Evolutionary conservation across 2,797 vertebrate species (phyloP).

Genomic region (Ptychobarbus kaznakovi): DNA sequence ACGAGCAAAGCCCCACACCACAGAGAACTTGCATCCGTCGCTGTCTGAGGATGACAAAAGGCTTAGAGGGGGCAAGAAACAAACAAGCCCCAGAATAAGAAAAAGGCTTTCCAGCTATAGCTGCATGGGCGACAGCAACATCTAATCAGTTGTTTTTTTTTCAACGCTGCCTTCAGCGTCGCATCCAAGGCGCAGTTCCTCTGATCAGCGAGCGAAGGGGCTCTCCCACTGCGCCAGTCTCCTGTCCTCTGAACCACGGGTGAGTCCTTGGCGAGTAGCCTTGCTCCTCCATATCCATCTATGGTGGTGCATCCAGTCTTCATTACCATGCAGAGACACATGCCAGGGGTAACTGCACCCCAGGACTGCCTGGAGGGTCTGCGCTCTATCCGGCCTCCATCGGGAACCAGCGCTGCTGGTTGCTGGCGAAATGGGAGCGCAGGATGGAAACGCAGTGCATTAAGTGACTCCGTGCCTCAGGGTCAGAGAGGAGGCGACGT

Average conservation of each 20-base stretch:
- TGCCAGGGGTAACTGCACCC: constrained; percentile 76
- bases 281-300: constrained; percentile 73
- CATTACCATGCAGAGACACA: constrained; percentile 72
- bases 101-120: constrained; percentile 73
- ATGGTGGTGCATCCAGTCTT: constrained; percentile 69
- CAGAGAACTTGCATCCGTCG: constrained; percentile 74
- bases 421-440: constrained; percentile 34
- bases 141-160: constrained; percentile 79
- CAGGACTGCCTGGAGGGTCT: constrained; percentile 84
- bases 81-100: constrained; percentile 66
- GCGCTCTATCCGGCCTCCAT: constrained; percentile 75
- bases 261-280: constrained; percentile 80
- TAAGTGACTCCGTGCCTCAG: constrained; percentile 80
- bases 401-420: constrained; percentile 75
- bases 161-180: constrained; percentile 70
- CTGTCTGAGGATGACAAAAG: constrained; percentile 70
- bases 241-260: constrained; percentile 78
- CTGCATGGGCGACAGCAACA: constrained; percentile 75
- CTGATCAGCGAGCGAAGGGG: constrained; percentile 78
- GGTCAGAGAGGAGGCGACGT: constrained; percentile 74
- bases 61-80: constrained; percentile 57
- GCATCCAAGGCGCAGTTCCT: constrained; percentile 69
- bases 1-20: constrained; percentile 75
- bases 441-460: constrained; percentile 66
- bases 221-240: constrained; percentile 69